These are phyloP conservation scores for Drosophila lini DNA, from an alignment of 1,140 invertebrate species.

Conservation along the genomic window DNA sequence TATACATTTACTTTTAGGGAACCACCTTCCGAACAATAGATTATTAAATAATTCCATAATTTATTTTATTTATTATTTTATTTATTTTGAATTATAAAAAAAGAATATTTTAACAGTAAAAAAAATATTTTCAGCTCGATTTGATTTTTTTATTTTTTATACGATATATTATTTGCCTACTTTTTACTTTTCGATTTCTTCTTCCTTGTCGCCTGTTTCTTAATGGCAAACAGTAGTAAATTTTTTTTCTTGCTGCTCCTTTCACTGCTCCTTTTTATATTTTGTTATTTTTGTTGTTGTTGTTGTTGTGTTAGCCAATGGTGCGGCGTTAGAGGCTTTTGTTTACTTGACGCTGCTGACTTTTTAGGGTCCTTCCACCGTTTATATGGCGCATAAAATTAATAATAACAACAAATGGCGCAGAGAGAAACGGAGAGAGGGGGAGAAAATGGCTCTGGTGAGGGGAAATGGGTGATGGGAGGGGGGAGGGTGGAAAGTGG, in stretches of 20 bases:
- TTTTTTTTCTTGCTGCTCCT: conserved; percentile 3
- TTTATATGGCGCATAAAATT: conserved; percentile 71
- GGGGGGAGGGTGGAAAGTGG: background rate
- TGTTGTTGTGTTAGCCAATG: conserved; percentile 36
- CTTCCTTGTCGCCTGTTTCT: conserved; percentile 28
- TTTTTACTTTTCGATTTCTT: background rate
- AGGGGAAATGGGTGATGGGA: too few relatives aligned
- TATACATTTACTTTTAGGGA: too few relatives aligned
- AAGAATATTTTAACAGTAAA: too few relatives aligned
- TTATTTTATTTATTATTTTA: background rate
- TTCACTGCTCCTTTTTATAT: conserved; percentile 1
- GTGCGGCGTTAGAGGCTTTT: conserved; percentile 39
- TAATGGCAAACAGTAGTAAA: conserved; percentile 22
- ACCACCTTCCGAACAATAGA: too few relatives aligned
- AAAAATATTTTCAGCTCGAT: too few relatives aligned
- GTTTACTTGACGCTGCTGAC: conserved; percentile 68
- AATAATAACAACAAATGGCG: conserved; percentile 57
- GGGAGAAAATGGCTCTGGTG: background rate
- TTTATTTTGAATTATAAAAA: background rate
- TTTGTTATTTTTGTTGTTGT: conserved; percentile 8
- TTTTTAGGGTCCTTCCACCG: conserved; percentile 62
- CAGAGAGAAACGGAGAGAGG: background rate
- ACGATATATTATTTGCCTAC: background rate
- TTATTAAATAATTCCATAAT: too few relatives aligned
- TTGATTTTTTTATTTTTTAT: background rate